Evolutionary conservation across 2,113 vertebrate genomes (phyloP), one percentile per base, ranked within the genome.

Genomic region (Actenoides lindsayi): DNA sequence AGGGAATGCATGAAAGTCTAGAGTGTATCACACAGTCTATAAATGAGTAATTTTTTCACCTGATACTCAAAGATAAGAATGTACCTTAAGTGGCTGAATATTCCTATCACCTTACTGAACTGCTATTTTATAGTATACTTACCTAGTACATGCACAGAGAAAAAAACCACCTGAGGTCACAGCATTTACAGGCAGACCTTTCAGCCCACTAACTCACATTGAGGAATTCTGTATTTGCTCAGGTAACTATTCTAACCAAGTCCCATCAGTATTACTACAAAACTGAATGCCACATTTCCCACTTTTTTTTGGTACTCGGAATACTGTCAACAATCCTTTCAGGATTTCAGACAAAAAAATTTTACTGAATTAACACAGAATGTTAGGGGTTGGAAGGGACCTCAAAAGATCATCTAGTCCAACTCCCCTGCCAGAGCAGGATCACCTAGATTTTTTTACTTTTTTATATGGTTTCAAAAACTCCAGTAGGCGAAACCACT

Each of bases 241-340:
- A 51, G 16, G 25, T 33, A 63, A 48, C 28, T 82, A 6, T 60
- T 91, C 30, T 37, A 71, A 25, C 39, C 3, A 70, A 70, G 13
- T 37, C 25, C 28, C 17, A 37, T 25, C 75, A 41, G 75, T 50
- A 79, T 0, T 37, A 19, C 67, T 64, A 12, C 25, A 51, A n/a
- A 79, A 79, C 20, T 30, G 7, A 81, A 42, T 11, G 35, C 12
- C 39, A 28, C 33, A 57, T 35, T 76, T 60, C 59, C 27, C 31
- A 39, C 1, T 0, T 35, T 75, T 44, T 41, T 59, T 10, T 37
- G 1, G 3, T 53, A 24, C n/a, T 20, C 65, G 30, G 13, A 81
- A 25, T 64, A 64, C 13, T 25, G 19, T 28, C 56, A 90, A 44
- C 17, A 75, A 44, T 41, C n/a, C n/a, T 68, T 83, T 68, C 18